Evolutionary conservation across 2,888 invertebrate genomes (phyloP).

Genomic region (Neuroscelio doddi): DNA sequence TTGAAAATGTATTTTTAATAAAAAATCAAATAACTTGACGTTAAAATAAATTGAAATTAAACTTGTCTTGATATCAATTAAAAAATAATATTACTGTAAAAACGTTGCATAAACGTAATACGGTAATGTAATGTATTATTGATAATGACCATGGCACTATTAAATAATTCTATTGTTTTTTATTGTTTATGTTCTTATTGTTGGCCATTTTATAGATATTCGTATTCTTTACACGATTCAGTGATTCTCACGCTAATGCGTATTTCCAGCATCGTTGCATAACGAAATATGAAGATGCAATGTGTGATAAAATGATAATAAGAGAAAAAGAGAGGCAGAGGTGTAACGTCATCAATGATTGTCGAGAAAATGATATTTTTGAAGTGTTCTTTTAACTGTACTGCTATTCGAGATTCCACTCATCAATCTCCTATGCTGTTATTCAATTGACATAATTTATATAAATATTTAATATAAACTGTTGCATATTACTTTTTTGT

Average conservation of each 20-base stretch:
- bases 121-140: neutral
- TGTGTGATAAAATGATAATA: conserved; percentile 10
- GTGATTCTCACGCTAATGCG: conserved; percentile 8
- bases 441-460: conserved; percentile 3
- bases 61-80: too few relatives aligned
- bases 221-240: neutral
- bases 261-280: conserved; percentile 14
- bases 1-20: too few relatives aligned
- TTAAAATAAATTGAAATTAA: too few relatives aligned
- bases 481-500: too few relatives aligned
- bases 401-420: conserved; percentile 6
- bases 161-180: conserved; percentile 9
- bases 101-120: neutral
- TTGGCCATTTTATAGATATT: neutral
- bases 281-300: conserved; percentile 16
- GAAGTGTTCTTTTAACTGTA: neutral
- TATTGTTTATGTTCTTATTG: conserved; percentile 2
- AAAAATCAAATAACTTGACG: too few relatives aligned
- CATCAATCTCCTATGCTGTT: neutral
- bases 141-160: conserved; percentile 11
- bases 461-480: too few relatives aligned
- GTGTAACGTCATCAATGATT: conserved; percentile 10
- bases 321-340: conserved; percentile 6
- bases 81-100: too few relatives aligned
- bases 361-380: conserved; percentile 5